phyloP scores from a whole-genome alignment of 37 sponge, comb jelly and placozoan genomes.

The Dysidea cf. avara region DNA sequence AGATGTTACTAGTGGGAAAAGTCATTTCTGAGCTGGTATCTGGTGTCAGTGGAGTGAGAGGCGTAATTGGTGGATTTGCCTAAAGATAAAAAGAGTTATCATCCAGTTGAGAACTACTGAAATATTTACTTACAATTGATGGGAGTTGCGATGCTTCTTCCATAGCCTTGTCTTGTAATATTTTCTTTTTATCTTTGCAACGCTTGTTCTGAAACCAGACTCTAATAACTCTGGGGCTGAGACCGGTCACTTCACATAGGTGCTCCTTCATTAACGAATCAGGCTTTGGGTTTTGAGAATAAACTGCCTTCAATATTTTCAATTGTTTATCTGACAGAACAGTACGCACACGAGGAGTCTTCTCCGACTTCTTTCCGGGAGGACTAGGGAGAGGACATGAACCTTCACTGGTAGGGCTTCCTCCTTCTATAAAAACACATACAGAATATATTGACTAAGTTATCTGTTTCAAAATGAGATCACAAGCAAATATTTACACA shows the following conservation, averaged over 20 bases:
- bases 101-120: too few relatives aligned
- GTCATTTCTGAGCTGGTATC: conserved; percentile 12
- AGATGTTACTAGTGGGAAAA: too few relatives aligned
- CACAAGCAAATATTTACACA: not conserved
- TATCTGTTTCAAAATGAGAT: too few relatives aligned
- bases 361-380: conserved; percentile 45
- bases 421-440: too few relatives aligned
- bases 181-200: conserved; percentile 98
- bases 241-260: conserved; percentile 83
- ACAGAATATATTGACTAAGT: too few relatives aligned
- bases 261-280: conserved; percentile 93
- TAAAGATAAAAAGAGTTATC: too few relatives aligned
- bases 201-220: conserved; percentile 99
- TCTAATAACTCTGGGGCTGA: conserved; percentile 83
- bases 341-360: conserved; percentile 86
- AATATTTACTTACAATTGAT: not conserved
- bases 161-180: conserved; percentile 43
- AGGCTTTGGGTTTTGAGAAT: conserved; percentile 84
- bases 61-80: conserved; percentile 37
- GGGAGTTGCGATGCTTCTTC: conserved; percentile 6
- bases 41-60: conserved; percentile 63
- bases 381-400: too few relatives aligned
- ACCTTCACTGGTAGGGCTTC: too few relatives aligned
- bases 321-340: conserved; percentile 92
- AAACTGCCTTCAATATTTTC: conserved; percentile 74